Conservation (phyloP, 1,140 invertebrate species). For the Diabrotica virgifera region DNA sequence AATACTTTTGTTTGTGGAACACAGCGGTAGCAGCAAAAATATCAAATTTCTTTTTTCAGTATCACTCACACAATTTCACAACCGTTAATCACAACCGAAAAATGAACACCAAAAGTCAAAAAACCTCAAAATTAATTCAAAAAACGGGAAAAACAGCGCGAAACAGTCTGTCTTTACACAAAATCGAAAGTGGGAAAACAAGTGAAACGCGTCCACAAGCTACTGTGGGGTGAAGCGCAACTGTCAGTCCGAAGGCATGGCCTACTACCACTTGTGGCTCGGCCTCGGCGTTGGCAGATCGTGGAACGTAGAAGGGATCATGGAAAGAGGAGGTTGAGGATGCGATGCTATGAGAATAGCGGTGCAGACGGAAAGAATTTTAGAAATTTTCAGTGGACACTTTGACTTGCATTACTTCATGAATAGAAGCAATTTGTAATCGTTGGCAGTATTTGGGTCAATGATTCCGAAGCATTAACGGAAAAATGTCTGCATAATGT, state of each 20-base stretch:
- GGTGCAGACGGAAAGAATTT: background rate
- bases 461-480: too few relatives aligned
- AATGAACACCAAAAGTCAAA: background rate
- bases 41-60: background rate
- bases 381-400: too few relatives aligned
- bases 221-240: conserved; percentile 22
- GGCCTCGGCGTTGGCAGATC: conserved; percentile 8
- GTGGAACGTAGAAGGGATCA: conserved; percentile 19
- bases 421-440: too few relatives aligned
- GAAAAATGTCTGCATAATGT: too few relatives aligned
- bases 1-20: too few relatives aligned
- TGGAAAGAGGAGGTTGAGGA: background rate
- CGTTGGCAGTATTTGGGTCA: too few relatives aligned
- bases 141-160: conserved; percentile 8
- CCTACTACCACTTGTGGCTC: conserved; percentile 30
- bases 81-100: conserved; percentile 5
- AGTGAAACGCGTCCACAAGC: conserved; percentile 6
- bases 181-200: conserved; percentile 22
- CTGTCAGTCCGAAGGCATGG: conserved; percentile 25
- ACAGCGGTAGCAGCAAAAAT: too few relatives aligned
- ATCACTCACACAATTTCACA: background rate
- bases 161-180: background rate
- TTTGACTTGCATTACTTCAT: too few relatives aligned
- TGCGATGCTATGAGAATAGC: background rate
- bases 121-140: conserved; percentile 1